Evolutionary conservation across 2,797 vertebrate genomes (phyloP), one percentile per base, ranked within the genome.

Genomic region (Falco biarmicus): DNA sequence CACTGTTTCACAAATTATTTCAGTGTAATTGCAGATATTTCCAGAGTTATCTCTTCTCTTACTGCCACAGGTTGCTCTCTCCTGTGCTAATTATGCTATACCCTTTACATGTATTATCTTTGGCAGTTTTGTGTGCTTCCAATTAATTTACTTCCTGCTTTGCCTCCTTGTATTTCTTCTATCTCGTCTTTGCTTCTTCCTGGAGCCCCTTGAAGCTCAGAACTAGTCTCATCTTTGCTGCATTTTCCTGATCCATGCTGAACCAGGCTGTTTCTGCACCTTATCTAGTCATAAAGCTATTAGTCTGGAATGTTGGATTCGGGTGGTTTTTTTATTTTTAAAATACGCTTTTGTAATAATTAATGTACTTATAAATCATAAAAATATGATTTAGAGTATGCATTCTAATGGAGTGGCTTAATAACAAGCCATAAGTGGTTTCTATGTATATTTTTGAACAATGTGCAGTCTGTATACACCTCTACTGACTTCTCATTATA

Each of bases 401-500:
- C 24, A 53, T 85, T 74, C 32, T 78, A 70, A 80, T 80, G 28
- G 31, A 77, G 39, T 54, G 25, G 26, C 20, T 83, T 89, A 56
- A 80, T 89, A 92, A 90, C 68, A 56, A 87, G 11, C 15, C 4
- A 0, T 50, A 28, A 75, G 26, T 89, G n/a, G 16, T 83, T 84
- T 68, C 19, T 74, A 45, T 87, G 0, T 65, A 45, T 76, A 61
- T 82, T 93, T 87, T 61, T 39, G 25, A 57, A 26, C 54, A 71
- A 16, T 1, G 2, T 91, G 45, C n/a, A 47, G 41, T 80, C 88
- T 93, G 9, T 66, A 16, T 66, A 25, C 13, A 66, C 18, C 25
- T 83, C 32, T 84, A 31, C 50, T 75, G 47, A 75, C 90, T 89
- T 68, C 81, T 18, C 47, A 68, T 82, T 92, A 37, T 61, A 76